Base-by-base conservation (phyloP, 1,140 invertebrate species). In the Eulimnadia texana region DNA sequence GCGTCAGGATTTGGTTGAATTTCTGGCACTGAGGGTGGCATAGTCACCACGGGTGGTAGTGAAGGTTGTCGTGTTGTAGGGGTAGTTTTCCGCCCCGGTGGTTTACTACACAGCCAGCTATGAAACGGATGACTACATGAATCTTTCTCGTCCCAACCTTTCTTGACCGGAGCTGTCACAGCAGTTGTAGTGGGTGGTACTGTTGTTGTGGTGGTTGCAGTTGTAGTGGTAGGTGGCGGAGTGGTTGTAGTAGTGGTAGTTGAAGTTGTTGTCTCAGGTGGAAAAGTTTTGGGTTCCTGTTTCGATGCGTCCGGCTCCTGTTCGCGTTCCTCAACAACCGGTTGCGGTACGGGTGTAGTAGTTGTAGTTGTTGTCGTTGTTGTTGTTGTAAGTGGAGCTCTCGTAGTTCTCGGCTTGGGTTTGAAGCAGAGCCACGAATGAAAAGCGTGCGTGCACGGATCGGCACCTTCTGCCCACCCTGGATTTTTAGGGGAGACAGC, bases 381-480 rank as follows among this genome's bases (percentile, higher is more conserved):
- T 23, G 55, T 22, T 16, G 55, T 20, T 47, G 42, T 28, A 20
- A 20, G 13, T 13, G 50, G 50, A 1, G 27, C 49, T 20, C 47
- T 23, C 10, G 58, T 60, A 2, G 47, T 25, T 13, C 27, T 51
- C 1, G 25, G 19, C 23, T 54, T 54, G 3, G 50, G 28, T 16
- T 61, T 51, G 13, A 2, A 24, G 28, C 60, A 61, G 10, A 61
- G 27, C 51, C 53, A 54, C 11, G 49, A 33, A 51, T 61, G 60
- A 29, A 61, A 61, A 28, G 60, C 22, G 20, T 61, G 60, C 10
- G 60, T 52, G 33, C 60, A 61, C 0, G 60, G 50, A 61, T 61
- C 60, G 13, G 60, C 60, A 42, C 33, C 33, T 16, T 54, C 60
- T 23, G 27, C 42, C 60, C 60, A 61, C 3, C 53, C 60, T 24